These are phyloP conservation scores for Gallinago paraguaiae DNA, from an alignment of 2,113 vertebrate species.

Conservation along the genomic window DNA sequence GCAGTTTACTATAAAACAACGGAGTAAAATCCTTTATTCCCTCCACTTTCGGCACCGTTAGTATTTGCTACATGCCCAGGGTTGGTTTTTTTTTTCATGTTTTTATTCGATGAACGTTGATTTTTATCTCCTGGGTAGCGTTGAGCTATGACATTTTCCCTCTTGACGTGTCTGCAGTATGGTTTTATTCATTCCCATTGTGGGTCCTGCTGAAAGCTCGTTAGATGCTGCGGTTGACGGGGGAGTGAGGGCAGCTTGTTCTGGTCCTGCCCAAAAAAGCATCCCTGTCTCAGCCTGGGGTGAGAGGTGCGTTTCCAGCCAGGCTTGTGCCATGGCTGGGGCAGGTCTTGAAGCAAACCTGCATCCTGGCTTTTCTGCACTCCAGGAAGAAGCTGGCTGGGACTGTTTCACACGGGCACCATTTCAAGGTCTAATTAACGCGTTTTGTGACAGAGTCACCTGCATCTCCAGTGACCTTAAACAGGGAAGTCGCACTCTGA, in stretches of 20 bases:
- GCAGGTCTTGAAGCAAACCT: background rate
- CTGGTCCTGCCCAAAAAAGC: background rate
- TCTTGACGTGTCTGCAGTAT: background rate
- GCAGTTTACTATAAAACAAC: background rate
- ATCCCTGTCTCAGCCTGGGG: background rate
- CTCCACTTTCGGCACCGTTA: background rate
- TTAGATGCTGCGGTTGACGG: background rate
- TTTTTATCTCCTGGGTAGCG: background rate
- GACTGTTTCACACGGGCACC: background rate
- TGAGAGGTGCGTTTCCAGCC: background rate
- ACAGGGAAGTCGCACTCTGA: background rate
- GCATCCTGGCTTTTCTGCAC: background rate
- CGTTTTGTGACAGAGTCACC: background rate
- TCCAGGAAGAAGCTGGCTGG: accelerated
- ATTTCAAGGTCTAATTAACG: background rate
- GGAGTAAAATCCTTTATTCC: conserved; percentile 19
- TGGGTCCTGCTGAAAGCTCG: background rate
- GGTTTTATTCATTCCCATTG: background rate
- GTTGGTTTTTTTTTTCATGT: background rate
- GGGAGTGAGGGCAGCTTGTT: background rate
- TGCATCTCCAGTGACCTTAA: background rate
- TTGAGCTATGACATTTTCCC: background rate
- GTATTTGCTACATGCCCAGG: background rate
- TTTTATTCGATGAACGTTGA: background rate
- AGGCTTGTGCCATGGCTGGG: accelerated